These are phyloP conservation scores for Prolemur simus DNA, from an alignment of 2,113 vertebrate species.

Conservation along the genomic window DNA sequence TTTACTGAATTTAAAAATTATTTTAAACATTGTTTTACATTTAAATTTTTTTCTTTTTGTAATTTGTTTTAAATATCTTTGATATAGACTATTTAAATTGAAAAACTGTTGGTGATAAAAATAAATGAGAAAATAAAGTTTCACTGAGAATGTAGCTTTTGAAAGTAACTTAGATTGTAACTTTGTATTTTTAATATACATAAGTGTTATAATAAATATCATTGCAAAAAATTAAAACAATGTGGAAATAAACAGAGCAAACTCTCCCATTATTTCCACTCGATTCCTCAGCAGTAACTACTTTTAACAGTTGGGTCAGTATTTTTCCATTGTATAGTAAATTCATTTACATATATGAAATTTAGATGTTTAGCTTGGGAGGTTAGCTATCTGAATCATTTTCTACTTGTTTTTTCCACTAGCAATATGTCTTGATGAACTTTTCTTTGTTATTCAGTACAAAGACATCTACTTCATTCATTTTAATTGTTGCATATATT, in stretches of 20 bases:
- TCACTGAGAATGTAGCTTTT: not conserved
- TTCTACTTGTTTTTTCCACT: slow-evolving; percentile 6
- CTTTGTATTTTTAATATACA: not conserved
- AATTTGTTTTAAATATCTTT: not conserved
- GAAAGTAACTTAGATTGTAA: not conserved
- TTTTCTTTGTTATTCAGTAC: not conserved
- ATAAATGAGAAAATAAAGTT: not conserved
- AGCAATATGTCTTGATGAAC: not conserved
- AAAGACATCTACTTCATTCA: slow-evolving; percentile 30
- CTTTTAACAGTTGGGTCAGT: not conserved
- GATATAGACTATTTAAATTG: not conserved
- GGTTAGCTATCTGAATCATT: not conserved
- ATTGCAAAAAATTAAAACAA: not conserved
- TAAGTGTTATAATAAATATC: not conserved
- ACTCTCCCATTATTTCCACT: not conserved
- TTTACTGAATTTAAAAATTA: slow-evolving; percentile 1
- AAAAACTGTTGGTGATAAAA: not conserved
- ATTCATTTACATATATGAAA: not conserved
- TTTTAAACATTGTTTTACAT: not conserved
- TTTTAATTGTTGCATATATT: not conserved
- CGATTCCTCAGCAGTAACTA: not conserved
- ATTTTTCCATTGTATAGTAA: not conserved
- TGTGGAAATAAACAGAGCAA: slow-evolving; percentile 11
- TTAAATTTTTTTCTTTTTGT: not conserved
- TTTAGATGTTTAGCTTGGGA: not conserved